Evolutionary conservation across 2,113 vertebrate species (phyloP), one percentile per base, ranked within the genome.

Genomic region (Microcebus tavaratra): DNA sequence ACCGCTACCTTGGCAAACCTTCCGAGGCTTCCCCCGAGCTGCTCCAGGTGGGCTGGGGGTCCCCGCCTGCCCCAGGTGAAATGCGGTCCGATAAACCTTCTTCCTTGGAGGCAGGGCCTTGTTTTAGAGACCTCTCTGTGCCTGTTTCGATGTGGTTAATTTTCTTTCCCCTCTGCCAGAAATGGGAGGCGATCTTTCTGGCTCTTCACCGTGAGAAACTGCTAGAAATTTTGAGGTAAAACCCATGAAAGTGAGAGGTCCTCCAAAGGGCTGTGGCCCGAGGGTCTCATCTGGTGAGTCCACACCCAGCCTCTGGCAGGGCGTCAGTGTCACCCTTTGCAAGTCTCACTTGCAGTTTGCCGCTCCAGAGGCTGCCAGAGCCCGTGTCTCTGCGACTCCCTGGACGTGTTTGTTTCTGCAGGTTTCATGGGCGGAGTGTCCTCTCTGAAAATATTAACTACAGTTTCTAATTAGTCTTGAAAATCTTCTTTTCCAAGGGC

Each of bases 281-380:
- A 20, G 42, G 29, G 17, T 36, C 83, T 36, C 23, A 0, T 25
- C 11, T 70, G 12, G 42, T 9, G 17, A 0, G 4, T 25, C 42
- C 7, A 65, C 14, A 9, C 29, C 48, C 39, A 1, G 18, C 55
- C 31, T 42, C 88, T 7, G 15, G n/a, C 15, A 21, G 34, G 50
- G 10, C 1, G 0, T 70, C 79, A 83, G 23, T 21, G 53, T 53
- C 5, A 4, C n/a, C 23, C 3, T 8, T 15, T 6, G 2, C 9
- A 25, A 20, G 31, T 10, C 18, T 27, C 6, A 4, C 12, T 67
- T 34, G 31, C 23, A 21, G 67, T 2, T 31, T 5, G 4, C 4
- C 27, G 50, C 59, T 59, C 7, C 15, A 5, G 48, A 75, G 21
- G n/a, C 55, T 63, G 29, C 84, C 68, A 29, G 15, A 23, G 31